Base-by-base conservation (phyloP, 2,113 vertebrate species). In the Columba livia region DNA sequence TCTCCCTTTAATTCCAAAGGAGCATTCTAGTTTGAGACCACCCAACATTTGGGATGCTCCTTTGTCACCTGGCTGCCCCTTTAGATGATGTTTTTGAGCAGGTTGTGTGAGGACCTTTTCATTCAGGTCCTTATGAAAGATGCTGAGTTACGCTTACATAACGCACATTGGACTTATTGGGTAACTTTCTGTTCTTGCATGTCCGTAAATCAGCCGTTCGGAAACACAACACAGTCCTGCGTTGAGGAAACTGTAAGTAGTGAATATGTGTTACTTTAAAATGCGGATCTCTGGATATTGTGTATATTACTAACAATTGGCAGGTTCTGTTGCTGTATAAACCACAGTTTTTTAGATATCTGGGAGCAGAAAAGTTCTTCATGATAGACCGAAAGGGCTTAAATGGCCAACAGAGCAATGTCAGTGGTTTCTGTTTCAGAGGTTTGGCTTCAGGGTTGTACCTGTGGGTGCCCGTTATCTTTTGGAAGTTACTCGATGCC, bases 241-340 rank as follows among this genome's bases (percentile, higher is more conserved):
- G 0, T 88, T 36, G 93, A 95, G 42, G 84, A 96, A 96, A 95
- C 94, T 32, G 97, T 97, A 93, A 97, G 97, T 97, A 91, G 29
- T 28, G 44, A 85, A 78, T 51, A 13, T 5, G 12, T 53, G 12
- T 71, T 57, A 51, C 24, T 77, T 71, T 66, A 86, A 95, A 85
- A 15, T 26, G 12, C 44, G 38, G 9, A 25, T 79, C 38, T 78
- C 83, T 86, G 51, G 71, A 11, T 66, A 4, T 12, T 47, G 3
- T 70, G 1, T 31, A 0, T 44, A 5, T 80, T 83, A 34, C 28
- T 60, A 31, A 82, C 15, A 74, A 32, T 13, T 67, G 58, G 10
- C 20, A 26, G 40, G n/a, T 48, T 57, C 70, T 65, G 3, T 40
- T 65, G 34, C 54, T 66, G 7, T 29, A 3, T 53, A 50, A 71